A percentile compares a stretch with the other conserved stretches of the same genome.
Conservation (phyloP, 2,113 vertebrate genomes). For the Lucifuga dentata region DNA sequence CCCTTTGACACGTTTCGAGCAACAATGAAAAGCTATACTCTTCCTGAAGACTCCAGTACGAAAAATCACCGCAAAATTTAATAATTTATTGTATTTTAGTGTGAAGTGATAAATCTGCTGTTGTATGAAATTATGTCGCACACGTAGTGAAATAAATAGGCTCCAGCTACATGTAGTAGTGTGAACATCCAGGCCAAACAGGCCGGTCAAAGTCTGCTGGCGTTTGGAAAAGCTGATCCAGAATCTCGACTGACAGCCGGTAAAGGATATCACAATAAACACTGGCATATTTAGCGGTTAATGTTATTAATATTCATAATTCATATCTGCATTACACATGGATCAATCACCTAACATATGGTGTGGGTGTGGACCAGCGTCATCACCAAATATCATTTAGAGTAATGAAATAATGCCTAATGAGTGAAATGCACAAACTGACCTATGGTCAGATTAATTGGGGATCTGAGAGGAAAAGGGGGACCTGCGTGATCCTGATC, state of each 20-base stretch:
- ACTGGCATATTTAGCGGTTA: neutral
- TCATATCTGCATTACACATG: conserved; percentile 63
- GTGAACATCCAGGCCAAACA: conserved; percentile 48
- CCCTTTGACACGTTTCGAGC: neutral
- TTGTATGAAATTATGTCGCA: neutral
- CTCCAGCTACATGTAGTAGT: neutral
- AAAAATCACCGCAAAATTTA: too few relatives aligned
- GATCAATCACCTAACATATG: conserved; percentile 58
- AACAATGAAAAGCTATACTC: too few relatives aligned
- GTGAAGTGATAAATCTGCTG: neutral
- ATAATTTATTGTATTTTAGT: too few relatives aligned
- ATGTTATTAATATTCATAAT: conserved; percentile 31
- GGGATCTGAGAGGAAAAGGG: conserved; percentile 35
- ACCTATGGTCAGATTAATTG: conserved; percentile 33
- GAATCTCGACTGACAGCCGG: conserved; percentile 7
- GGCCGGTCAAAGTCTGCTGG: conserved; percentile 37
- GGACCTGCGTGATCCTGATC: conserved; percentile 34
- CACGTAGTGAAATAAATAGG: neutral
- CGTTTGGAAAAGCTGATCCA: conserved; percentile 6
- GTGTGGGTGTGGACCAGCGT: conserved; percentile 77
- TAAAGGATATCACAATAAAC: conserved; percentile 27
- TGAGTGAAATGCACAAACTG: conserved; percentile 8
- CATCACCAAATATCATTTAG: conserved; percentile 47
- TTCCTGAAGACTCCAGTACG: neutral
- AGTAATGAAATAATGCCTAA: conserved; percentile 21